Conservation (phyloP, 2,797 vertebrate genomes). For the Smutsia temminckii region DNA sequence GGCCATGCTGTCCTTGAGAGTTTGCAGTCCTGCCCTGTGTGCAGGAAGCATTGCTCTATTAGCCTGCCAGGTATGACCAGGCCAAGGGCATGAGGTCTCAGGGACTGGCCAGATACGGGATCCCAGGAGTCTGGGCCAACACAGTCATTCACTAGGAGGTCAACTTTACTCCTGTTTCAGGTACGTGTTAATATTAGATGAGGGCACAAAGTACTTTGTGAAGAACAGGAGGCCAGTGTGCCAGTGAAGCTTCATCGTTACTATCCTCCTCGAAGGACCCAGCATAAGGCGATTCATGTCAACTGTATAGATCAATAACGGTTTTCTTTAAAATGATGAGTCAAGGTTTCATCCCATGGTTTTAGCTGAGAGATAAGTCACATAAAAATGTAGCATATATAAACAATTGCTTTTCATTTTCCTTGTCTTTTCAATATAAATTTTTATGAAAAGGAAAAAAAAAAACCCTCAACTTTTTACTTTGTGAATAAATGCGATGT, state of each 20-base stretch:
- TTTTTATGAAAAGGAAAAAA: slow-evolving; percentile 7
- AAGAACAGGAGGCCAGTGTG: background rate
- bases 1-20: background rate
- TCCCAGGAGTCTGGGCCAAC: background rate
- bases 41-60: background rate
- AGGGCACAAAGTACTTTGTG: background rate
- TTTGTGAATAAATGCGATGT: background rate
- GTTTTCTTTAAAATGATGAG: background rate
- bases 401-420: slow-evolving; percentile 1
- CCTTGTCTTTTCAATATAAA: background rate
- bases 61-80: background rate
- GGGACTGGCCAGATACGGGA: slow-evolving; percentile 8
- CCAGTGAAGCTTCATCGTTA: background rate
- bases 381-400: background rate
- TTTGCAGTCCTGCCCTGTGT: background rate
- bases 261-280: background rate
- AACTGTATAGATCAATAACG: background rate
- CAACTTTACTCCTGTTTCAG: slow-evolving; percentile 50
- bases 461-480: background rate
- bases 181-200: slow-evolving; percentile 24
- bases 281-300: background rate
- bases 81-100: background rate
- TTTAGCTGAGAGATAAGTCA: background rate
- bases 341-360: background rate
- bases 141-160: slow-evolving; percentile 11